Percentiles rank a stretch among this genome's conserved stretches.
Evolutionary conservation across 2,797 vertebrate species (phyloP).

Genomic region (Poecilia velifera): DNA sequence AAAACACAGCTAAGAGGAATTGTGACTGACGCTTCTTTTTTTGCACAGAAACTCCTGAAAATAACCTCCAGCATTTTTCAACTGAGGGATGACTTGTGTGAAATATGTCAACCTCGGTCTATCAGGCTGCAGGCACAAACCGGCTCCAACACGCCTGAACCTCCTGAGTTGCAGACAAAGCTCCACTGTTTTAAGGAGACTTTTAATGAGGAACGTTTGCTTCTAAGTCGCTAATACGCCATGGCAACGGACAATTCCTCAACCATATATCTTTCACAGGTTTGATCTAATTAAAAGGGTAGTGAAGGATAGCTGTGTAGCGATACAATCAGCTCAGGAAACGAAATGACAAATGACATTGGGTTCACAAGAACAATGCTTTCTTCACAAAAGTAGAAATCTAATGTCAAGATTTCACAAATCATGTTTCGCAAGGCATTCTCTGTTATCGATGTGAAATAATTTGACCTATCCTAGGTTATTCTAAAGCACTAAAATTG

Average conservation of each 20-base stretch:
- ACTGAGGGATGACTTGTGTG: conserved; percentile 6
- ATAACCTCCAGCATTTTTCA: conserved; percentile 13
- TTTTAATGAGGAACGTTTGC: conserved; percentile 16
- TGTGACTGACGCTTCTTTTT: neutral
- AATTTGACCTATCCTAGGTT: too few species aligned
- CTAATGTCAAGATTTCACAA: neutral
- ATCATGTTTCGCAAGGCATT: neutral
- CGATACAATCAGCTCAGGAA: neutral
- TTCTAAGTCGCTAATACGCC: conserved; percentile 7
- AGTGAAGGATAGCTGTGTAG: neutral
- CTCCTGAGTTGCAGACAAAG: conserved; percentile 43
- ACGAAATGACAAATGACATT: neutral
- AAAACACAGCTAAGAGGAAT: conserved; percentile 9
- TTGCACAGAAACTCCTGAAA: neutral
- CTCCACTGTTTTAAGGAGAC: conserved; percentile 40
- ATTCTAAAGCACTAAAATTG: too few species aligned
- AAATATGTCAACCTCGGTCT: conserved; percentile 4
- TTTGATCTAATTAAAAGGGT: neutral
- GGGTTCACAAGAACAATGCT: neutral
- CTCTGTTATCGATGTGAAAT: too few species aligned
- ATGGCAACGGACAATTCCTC: conserved; percentile 1
- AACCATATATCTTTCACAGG: neutral
- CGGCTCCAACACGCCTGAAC: conserved; percentile 54
- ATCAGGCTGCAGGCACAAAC: conserved; percentile 29
- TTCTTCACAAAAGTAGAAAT: neutral